A percentile compares a stretch with the other conserved stretches of the same genome.
These are phyloP conservation scores for Enoplosus armatus DNA, from an alignment of 2,797 vertebrate genomes.

Conservation along the genomic window DNA sequence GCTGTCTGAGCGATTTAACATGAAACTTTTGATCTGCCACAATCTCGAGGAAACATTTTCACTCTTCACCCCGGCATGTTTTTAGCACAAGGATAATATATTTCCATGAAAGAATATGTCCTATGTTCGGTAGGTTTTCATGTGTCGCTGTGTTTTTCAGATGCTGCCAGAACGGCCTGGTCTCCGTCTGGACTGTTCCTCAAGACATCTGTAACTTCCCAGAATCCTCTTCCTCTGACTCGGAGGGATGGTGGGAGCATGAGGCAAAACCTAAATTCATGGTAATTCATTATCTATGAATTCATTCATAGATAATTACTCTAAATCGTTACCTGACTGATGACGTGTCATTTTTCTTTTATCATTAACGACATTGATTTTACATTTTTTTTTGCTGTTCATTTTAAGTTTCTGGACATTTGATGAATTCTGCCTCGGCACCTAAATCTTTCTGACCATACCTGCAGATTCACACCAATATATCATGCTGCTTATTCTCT, in stretches of 20 bases:
- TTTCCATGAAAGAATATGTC: neutral
- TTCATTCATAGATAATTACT: neutral
- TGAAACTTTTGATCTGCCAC: neutral
- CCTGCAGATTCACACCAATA: neutral
- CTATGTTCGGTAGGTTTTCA: neutral
- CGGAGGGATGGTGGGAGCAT: constrained; percentile 92
- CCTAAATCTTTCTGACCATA: neutral
- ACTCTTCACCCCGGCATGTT: neutral
- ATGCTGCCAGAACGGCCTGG: constrained; percentile 95
- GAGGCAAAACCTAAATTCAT: constrained; percentile 86
- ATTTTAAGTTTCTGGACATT: neutral
- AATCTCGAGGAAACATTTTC: neutral
- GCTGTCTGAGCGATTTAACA: neutral
- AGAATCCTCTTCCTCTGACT: constrained; percentile 80
- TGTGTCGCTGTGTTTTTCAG: constrained; percentile 75
- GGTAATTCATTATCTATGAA: too few relatives aligned
- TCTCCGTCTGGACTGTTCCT: constrained; percentile 95
- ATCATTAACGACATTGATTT: neutral
- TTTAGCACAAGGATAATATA: neutral
- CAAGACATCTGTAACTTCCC: constrained; percentile 84
- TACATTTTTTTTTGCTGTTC: neutral
- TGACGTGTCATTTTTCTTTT: neutral
- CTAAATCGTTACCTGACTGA: neutral
- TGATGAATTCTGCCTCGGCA: neutral
- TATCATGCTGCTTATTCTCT: neutral